Evolutionary conservation across 2,888 invertebrate genomes (phyloP).

Genomic region (Dicycla oo): DNA sequence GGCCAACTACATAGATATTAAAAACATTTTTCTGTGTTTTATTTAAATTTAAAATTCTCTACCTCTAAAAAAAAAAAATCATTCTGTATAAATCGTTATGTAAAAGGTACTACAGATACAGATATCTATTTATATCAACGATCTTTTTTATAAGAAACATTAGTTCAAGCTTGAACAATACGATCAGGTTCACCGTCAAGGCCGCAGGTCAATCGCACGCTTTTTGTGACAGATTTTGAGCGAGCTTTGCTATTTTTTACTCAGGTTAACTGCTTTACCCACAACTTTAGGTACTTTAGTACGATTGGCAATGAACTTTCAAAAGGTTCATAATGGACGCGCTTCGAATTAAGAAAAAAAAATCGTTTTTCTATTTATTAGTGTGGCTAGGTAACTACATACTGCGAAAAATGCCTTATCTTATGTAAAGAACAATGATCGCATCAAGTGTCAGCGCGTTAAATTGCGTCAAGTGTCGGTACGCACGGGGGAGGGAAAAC

Average conservation of each 20-base stretch:
- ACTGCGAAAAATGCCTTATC: background rate
- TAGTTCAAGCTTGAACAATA: conserved; percentile 20
- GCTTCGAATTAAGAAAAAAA: background rate
- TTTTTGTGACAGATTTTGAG: conserved; percentile 16
- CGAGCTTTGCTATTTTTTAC: background rate
- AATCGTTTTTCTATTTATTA: background rate
- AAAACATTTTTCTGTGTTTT: no score
- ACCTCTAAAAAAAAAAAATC: no score
- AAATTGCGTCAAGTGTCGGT: conserved; percentile 66
- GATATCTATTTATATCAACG: background rate
- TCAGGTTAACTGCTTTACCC: background rate
- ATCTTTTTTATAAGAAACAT: background rate
- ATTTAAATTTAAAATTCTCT: no score
- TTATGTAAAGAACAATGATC: conserved; percentile 56
- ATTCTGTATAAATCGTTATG: no score
- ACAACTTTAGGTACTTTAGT: background rate
- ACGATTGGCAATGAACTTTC: conserved; percentile 6
- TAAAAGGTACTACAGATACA: background rate
- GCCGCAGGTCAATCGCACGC: conserved; percentile 17
- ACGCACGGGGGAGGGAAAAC: conserved; percentile 70
- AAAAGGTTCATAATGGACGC: background rate
- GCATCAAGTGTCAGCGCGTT: conserved; percentile 63
- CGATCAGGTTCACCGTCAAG: conserved; percentile 25
- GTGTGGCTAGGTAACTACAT: no score
- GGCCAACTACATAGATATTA: no score